These are phyloP conservation scores for Oryzias woworae DNA, from an alignment of 2,113 vertebrate genomes.

Conservation along the genomic window DNA sequence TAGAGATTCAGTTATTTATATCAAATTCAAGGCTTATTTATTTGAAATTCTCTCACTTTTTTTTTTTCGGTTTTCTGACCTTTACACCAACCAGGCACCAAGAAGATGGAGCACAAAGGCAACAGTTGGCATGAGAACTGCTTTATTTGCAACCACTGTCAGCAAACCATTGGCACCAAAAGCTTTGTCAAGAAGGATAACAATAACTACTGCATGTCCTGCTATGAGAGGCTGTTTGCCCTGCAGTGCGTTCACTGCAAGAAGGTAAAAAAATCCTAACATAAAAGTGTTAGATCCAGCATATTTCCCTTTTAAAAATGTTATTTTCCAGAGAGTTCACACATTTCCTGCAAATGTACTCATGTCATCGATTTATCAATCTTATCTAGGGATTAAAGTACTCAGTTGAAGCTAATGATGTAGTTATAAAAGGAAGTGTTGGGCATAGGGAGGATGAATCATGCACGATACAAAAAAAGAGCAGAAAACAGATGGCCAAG, in stretches of 20 bases:
- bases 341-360: not conserved
- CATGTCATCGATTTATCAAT: not conserved
- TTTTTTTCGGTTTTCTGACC: not conserved
- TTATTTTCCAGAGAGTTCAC: too few relatives aligned
- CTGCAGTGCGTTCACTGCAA: slow-evolving; percentile 94
- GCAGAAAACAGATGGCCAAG: slow-evolving; percentile 47
- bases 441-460: not conserved
- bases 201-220: slow-evolving; percentile 90
- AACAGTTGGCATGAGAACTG: slow-evolving; percentile 97
- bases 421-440: not conserved
- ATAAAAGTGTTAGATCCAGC: not conserved
- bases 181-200: slow-evolving; percentile 93
- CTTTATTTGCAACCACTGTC: slow-evolving; percentile 89
- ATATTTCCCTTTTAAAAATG: not conserved
- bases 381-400: not conserved
- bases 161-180: slow-evolving; percentile 93
- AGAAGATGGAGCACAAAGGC: slow-evolving; percentile 97
- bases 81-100: slow-evolving; percentile 80
- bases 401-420: not conserved
- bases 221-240: slow-evolving; percentile 95
- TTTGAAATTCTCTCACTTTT: not conserved
- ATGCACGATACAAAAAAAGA: not conserved
- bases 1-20: too few relatives aligned
- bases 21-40: too few relatives aligned
- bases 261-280: slow-evolving; percentile 74